These are phyloP conservation scores for Ostrea denselamellosa DNA, from an alignment of 1,140 invertebrate genomes.

Conservation along the genomic window DNA sequence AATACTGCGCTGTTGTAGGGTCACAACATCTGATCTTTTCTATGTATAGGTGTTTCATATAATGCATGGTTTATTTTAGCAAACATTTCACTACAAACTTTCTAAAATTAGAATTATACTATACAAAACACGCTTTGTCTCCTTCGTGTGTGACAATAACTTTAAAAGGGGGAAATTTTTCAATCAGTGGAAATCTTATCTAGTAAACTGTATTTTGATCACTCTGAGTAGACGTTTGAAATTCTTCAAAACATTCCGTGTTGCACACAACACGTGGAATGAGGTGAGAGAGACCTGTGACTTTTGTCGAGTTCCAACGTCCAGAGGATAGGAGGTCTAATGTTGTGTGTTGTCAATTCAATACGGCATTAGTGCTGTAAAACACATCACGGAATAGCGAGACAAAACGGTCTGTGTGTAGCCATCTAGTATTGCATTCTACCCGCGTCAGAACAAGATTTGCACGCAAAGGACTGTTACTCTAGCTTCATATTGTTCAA, in stretches of 20 bases:
- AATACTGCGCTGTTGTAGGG: not conserved
- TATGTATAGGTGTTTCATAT: not conserved
- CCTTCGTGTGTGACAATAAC: not conserved
- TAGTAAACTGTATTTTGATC: not conserved
- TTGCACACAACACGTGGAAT: not conserved
- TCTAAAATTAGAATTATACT: not conserved
- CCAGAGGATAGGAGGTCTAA: not conserved
- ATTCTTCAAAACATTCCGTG: not conserved
- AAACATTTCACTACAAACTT: not conserved
- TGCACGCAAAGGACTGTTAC: conserved; percentile 18
- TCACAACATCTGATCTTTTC: not conserved
- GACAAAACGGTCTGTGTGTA: not conserved
- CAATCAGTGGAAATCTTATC: conserved; percentile 1
- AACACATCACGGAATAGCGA: not conserved
- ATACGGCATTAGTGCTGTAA: not conserved
- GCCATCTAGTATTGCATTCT: not conserved
- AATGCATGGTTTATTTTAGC: conserved; percentile 3
- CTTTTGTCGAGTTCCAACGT: not conserved
- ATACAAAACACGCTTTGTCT: not conserved
- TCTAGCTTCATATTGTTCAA: not conserved
- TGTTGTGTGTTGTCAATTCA: not conserved
- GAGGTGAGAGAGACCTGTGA: not conserved
- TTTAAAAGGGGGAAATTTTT: not conserved
- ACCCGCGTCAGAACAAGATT: not conserved
- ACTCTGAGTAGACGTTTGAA: not conserved